Evolutionary conservation across 2,888 invertebrate species (phyloP).

Genomic region (Amphipyra tragopoginis): DNA sequence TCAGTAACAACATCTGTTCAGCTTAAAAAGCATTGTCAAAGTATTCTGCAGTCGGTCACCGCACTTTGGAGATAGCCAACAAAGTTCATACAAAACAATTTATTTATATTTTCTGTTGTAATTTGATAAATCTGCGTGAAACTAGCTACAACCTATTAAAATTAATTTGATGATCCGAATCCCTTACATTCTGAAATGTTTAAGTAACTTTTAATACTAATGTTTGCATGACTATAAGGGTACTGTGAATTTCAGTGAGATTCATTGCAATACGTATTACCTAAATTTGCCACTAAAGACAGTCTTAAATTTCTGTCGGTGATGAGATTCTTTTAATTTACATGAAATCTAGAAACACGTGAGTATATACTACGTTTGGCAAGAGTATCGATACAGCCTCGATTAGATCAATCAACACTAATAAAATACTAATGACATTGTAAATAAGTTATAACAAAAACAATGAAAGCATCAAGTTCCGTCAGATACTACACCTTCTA

Average conservation of each 20-base stretch:
- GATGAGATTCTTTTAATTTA: constrained; percentile 67
- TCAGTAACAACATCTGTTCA: constrained; percentile 53
- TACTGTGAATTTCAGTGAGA: constrained; percentile 64
- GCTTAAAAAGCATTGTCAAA: constrained; percentile 58
- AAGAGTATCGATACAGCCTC: constrained; percentile 75
- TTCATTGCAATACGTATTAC: constrained; percentile 64
- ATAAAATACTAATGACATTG: constrained; percentile 47
- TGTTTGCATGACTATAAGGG: constrained; percentile 48
- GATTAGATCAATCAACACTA: constrained; percentile 62
- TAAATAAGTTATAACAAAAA: constrained; percentile 62
- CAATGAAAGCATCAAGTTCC: constrained; percentile 66
- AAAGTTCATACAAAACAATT: constrained; percentile 54
- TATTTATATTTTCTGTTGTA: constrained; percentile 36
- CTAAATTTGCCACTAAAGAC: constrained; percentile 78
- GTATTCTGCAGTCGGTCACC: constrained; percentile 46
- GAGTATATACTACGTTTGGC: constrained; percentile 71
- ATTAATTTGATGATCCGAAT: constrained; percentile 45
- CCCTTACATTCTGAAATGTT: constrained; percentile 34
- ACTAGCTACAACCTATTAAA: constrained; percentile 50
- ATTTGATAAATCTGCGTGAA: constrained; percentile 50
- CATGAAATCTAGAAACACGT: constrained; percentile 58
- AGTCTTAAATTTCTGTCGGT: constrained; percentile 71
- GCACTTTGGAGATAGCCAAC: constrained; percentile 58
- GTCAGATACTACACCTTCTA: constrained; percentile 52
- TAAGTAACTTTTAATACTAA: constrained; percentile 40